Evolutionary conservation across 2,797 vertebrate species (phyloP), one percentile per base, ranked within the genome.

Genomic region (Lophius americanus): DNA sequence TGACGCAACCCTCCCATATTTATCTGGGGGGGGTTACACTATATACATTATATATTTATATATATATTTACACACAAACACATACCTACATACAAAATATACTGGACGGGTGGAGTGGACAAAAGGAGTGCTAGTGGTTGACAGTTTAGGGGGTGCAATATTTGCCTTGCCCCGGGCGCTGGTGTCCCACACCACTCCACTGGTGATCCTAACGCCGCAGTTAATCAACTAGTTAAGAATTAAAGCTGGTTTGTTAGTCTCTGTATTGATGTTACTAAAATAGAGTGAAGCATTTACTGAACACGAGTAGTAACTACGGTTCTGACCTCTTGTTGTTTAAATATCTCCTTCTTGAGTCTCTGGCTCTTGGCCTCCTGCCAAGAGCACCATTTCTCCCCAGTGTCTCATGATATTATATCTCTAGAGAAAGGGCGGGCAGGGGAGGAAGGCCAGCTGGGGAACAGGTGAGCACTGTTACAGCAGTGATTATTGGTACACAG

Each of bases 401-500:
- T 50, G 83, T 65, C 64, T 70, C 73, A 76, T 70, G 14, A 48
- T 64, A 88, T 66, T 87, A 80, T 71, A 64, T 78, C 59, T 65
- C 11, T 2, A 51, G 52, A 23, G 23, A 23, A 23, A 23, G 23
- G 23, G 23, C 23, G 23, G 1, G 23, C 76, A 66, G 79, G 81
- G 89, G 89, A 89, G 49, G 14, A 39, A 50, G 49, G 56, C 41
- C 23, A 11, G 33, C 78, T 82, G 76, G 88, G 85, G 80, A 88
- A 56, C 64, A 50, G 60, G 72, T 69, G 55, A 64, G 69, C 86
- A 69, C 68, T 76, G 80, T 75, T 78, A 71, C 70, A 70, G 73
- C 58, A 51, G 73, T 70, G 76, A 88, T 89, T 87, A 94, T 94
- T 80, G 92, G 92, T 94, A 94, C 93, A 94, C 92, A 94, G 91